A percentile compares a stretch with the other conserved stretches of the same genome.
phyloP scores from a whole-genome alignment of 2,888 invertebrate genomes.

The Theristus sp. region DNA sequence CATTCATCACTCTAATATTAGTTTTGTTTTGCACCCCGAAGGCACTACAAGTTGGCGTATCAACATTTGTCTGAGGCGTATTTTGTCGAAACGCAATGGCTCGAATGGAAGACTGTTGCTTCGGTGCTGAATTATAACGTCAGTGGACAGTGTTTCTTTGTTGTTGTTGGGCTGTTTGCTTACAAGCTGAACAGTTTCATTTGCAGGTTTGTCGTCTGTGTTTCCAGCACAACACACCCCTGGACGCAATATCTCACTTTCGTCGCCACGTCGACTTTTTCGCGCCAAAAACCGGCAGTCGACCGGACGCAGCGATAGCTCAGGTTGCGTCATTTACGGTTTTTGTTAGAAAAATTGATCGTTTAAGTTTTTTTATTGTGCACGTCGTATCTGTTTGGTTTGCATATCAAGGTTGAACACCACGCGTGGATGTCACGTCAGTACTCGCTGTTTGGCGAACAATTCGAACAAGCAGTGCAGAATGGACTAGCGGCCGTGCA shows the following conservation, averaged over 20 bases:
- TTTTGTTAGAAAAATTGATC: background rate
- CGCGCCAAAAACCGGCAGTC: constrained; percentile 49
- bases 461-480: constrained; percentile 85
- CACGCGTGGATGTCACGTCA: constrained; percentile 66
- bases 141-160: no score
- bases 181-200: no score
- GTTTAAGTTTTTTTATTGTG: background rate
- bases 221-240: constrained; percentile 66
- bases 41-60: constrained; percentile 57
- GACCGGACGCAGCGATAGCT: constrained; percentile 10
- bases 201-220: constrained; percentile 57
- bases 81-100: constrained; percentile 66
- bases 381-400: no score
- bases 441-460: constrained; percentile 56
- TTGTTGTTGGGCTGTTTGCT: no score
- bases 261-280: constrained; percentile 75
- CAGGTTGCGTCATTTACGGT: no score
- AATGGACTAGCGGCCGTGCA: constrained; percentile 76
- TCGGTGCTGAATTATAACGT: constrained; percentile 83
- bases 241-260: constrained; percentile 86
- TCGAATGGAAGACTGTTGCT: constrained; percentile 82
- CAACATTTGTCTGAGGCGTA: constrained; percentile 68
- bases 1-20: no score
- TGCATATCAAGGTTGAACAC: constrained; percentile 49
- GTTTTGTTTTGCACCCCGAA: no score